Base-by-base conservation (phyloP, 2,113 vertebrate genomes). In the Corydoras maculifer region DNA sequence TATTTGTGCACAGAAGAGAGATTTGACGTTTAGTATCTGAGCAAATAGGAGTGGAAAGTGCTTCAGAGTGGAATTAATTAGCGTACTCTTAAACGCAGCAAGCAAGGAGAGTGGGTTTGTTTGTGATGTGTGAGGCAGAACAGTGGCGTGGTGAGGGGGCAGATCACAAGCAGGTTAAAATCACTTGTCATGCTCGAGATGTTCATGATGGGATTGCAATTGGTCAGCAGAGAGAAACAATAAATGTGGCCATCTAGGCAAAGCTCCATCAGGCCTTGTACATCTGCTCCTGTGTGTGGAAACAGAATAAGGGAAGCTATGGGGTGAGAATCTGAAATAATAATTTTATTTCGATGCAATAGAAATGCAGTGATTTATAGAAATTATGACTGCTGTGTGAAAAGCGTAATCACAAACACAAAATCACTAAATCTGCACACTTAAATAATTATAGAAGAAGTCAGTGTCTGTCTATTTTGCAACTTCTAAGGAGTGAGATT, bases 51-150 rank as follows among this genome's bases (percentile, higher is more conserved):
- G 82, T 80, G 85, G 80, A 87, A 87, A 89, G 90, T 89, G 87
- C 88, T 89, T 88, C 82, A 89, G 82, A 86, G 84, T 84, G 84
- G 86, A 88, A 90, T 90, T 89, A 90, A 91, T 91, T 90, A 90
- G 86, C 80, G 29, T 82, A 85, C 87, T 88, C 88, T 90, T 90
- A 88, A 88, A 89, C 81, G 80, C 79, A 80, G 82, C 88, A 85
- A 79, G 73, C 86, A 84, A 84, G 83, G 83, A 81, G 84, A 85
- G 86, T 88, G 87, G 88, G 87, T 89, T 89, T 90, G 87, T 90
- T 90, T 87, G 87, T 79, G 68, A 43, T 43, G 66, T 80, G 82
- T 82, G 84, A 84, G 80, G 86, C 85, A 84, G 86, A 90, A 85
- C 88, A 84, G 83, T 84, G 86, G 87, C 81, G 68, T 50, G 60